These are phyloP conservation scores for Chitala chitala DNA, from an alignment of 2,113 vertebrate genomes.

Conservation along the genomic window DNA sequence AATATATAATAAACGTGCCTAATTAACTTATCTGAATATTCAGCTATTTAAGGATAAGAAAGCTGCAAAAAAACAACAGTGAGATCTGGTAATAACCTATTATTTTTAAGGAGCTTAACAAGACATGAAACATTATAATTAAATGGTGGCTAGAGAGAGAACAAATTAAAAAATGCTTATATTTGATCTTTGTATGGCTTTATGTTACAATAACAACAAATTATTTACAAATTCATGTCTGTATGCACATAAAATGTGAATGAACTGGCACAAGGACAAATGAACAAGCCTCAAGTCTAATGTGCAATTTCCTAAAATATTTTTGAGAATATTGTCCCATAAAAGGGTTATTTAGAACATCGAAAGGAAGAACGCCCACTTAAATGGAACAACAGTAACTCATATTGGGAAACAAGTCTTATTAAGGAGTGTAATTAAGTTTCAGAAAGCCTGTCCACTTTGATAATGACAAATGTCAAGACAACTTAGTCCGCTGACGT, in stretches of 20 bases:
- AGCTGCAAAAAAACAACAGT: not conserved
- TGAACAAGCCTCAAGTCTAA: not conserved
- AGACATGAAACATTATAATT: not conserved
- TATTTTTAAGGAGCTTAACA: not conserved
- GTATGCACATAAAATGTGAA: not conserved
- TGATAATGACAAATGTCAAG: not conserved
- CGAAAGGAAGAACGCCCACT: not conserved
- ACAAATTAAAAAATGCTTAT: not conserved
- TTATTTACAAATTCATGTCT: too few species aligned
- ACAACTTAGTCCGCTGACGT: not conserved
- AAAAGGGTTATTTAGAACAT: not conserved
- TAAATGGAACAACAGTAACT: not conserved
- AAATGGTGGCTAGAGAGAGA: not conserved
- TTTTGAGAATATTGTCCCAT: not conserved
- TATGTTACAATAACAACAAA: not conserved
- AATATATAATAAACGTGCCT: not conserved
- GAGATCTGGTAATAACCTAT: not conserved
- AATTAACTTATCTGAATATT: not conserved
- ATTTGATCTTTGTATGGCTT: not conserved
- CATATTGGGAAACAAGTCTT: conserved; percentile 11
- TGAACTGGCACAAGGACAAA: not conserved
- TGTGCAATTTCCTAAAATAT: not conserved
- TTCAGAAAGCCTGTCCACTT: not conserved
- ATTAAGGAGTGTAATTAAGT: conserved; percentile 9
- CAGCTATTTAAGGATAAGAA: not conserved